phyloP scores from a whole-genome alignment of 2,797 vertebrate genomes.

The Smutsia gigantea region DNA sequence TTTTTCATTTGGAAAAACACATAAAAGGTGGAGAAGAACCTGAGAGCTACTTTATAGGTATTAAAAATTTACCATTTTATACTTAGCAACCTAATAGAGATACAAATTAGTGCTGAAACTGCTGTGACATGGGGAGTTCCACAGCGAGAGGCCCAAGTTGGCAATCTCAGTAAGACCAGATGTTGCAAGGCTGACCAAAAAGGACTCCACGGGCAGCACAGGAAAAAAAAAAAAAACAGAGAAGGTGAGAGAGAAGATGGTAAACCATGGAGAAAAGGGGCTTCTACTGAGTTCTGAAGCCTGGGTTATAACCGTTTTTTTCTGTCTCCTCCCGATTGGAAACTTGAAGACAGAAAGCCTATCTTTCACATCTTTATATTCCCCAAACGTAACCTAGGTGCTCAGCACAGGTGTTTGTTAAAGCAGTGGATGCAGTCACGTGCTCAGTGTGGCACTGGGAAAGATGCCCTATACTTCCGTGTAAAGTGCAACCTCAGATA shows the following conservation, averaged over 20 bases:
- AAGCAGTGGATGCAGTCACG: not conserved
- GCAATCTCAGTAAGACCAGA: not conserved
- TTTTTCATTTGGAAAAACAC: slow-evolving; percentile 21
- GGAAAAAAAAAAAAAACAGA: not conserved
- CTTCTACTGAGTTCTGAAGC: not conserved
- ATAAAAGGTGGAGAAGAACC: not conserved
- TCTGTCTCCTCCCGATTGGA: not conserved
- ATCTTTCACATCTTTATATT: not conserved
- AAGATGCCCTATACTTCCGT: not conserved
- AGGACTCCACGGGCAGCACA: not conserved
- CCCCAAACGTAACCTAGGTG: not conserved
- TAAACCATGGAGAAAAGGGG: not conserved
- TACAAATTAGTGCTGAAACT: not conserved
- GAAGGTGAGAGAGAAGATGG: not conserved
- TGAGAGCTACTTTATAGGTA: not conserved
- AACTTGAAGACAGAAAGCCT: not conserved
- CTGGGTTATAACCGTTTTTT: not conserved
- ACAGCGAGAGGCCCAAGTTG: not conserved
- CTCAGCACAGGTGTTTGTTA: not conserved
- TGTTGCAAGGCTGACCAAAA: not conserved
- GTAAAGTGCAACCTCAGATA: not conserved
- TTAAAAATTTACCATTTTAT: not conserved
- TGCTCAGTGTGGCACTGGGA: not conserved
- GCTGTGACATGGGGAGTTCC: not conserved
- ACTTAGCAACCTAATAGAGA: not conserved